phyloP scores from a whole-genome alignment of 2,113 vertebrate species.

The Axis porcinus region DNA sequence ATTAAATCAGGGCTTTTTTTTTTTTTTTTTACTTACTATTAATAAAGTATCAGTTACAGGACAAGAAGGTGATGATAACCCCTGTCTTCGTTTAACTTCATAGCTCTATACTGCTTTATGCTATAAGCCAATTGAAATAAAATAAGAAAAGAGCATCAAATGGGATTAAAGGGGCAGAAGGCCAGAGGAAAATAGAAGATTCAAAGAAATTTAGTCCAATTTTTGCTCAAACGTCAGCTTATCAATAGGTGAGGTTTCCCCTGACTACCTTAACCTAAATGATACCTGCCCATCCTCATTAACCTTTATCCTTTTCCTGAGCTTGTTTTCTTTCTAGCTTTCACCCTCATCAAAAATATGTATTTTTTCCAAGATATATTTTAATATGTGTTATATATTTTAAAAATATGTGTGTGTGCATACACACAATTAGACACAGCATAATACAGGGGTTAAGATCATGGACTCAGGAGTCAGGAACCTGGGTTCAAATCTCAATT shows the following conservation, averaged over 20 bases:
- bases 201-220: not conserved
- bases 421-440: not conserved
- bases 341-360: not conserved
- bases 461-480: not conserved
- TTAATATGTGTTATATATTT: not conserved
- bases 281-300: not conserved
- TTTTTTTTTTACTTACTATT: not conserved
- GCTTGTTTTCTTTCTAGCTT: not conserved
- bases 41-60: not conserved
- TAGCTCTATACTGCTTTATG: not conserved
- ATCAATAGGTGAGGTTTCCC: not conserved
- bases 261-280: not conserved
- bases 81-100: not conserved
- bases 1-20: not conserved
- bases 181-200: not conserved
- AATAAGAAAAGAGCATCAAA: slow-evolving; percentile 10
- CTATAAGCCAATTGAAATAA: not conserved
- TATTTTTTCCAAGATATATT: not conserved
- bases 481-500: not conserved
- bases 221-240: not conserved
- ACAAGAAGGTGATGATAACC: not conserved
- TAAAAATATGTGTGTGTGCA: not conserved
- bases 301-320: not conserved
- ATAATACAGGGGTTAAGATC: not conserved
- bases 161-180: slow-evolving; percentile 5